phyloP scores from a whole-genome alignment of 37 sponge, comb jelly and placozoan species.

The Cliona cf. orientalis region DNA sequence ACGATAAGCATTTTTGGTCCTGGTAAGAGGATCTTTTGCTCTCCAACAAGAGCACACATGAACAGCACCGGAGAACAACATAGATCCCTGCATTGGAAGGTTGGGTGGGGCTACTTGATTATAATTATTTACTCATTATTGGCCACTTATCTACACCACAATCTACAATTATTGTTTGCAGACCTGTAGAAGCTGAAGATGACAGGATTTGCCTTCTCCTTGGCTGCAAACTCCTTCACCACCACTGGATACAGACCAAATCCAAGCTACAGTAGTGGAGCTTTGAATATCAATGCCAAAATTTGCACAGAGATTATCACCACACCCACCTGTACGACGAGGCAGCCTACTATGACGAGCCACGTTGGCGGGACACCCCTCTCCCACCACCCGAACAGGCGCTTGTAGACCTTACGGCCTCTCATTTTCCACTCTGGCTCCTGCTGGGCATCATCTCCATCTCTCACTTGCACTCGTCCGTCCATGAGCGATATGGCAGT shows the following conservation, averaged over 20 bases:
- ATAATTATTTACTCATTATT: background rate
- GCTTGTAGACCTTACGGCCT: background rate
- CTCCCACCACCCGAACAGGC: slow-evolving; percentile 45
- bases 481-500: no score
- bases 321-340: slow-evolving; percentile 54
- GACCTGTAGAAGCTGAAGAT: slow-evolving; percentile 71
- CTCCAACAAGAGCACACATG: slow-evolving; percentile 67
- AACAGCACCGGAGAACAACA: slow-evolving; percentile 68
- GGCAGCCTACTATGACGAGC: slow-evolving; percentile 48
- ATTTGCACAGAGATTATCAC: background rate
- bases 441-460: no score
- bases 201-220: slow-evolving; percentile 58
- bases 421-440: no score
- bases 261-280: slow-evolving; percentile 42
- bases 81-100: slow-evolving; percentile 36
- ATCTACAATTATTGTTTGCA: background rate
- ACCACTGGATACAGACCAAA: slow-evolving; percentile 83
- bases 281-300: background rate
- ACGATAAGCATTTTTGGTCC: slow-evolving; percentile 41
- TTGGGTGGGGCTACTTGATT: background rate
- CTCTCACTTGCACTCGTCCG: no score
- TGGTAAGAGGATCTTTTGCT: slow-evolving; percentile 64
- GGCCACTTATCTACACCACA: background rate
- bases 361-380: slow-evolving; percentile 50
- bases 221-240: slow-evolving; percentile 56